A percentile compares a stretch with the other conserved stretches of the same genome.
Evolutionary conservation across 2,888 invertebrate genomes (phyloP).

Genomic region (Acronicta aceris): DNA sequence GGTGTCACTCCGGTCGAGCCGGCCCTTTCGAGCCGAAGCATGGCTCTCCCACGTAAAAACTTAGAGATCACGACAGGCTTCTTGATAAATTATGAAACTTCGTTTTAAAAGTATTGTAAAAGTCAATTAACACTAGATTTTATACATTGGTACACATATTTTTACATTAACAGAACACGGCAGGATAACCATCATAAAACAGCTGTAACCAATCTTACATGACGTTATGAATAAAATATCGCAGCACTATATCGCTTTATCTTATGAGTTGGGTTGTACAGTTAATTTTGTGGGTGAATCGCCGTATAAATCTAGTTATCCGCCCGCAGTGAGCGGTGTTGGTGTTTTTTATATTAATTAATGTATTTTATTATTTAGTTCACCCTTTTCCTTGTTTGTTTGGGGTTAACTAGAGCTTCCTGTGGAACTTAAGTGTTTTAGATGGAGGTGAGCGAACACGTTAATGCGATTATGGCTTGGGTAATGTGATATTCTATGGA

Average conservation of each 20-base stretch:
- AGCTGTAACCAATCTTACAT: no score
- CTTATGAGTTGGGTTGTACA: constrained; percentile 32
- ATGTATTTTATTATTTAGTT: constrained; percentile 68
- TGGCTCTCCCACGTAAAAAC: no score
- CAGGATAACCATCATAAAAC: no score
- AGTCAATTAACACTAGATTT: no score
- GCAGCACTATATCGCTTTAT: background rate
- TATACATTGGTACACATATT: no score
- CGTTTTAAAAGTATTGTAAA: no score
- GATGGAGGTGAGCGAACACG: constrained; percentile 13
- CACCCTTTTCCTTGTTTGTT: constrained; percentile 63
- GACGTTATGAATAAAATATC: no score
- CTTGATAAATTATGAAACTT: no score
- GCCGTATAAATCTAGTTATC: constrained; percentile 68
- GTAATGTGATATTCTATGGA: background rate
- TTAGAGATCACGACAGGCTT: no score
- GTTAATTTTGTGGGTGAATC: constrained; percentile 67
- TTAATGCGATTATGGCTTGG: constrained; percentile 30
- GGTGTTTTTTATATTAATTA: constrained; percentile 67
- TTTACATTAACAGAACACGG: no score
- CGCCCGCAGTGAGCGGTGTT: constrained; percentile 53
- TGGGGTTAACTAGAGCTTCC: constrained; percentile 46
- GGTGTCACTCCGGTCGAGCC: no score
- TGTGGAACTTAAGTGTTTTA: constrained; percentile 46
- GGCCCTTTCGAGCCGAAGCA: no score